A percentile compares a stretch with the other conserved stretches of the same genome.
Evolutionary conservation across 2,797 vertebrate species (phyloP).

Genomic region (Pseudochirops cupreus): DNA sequence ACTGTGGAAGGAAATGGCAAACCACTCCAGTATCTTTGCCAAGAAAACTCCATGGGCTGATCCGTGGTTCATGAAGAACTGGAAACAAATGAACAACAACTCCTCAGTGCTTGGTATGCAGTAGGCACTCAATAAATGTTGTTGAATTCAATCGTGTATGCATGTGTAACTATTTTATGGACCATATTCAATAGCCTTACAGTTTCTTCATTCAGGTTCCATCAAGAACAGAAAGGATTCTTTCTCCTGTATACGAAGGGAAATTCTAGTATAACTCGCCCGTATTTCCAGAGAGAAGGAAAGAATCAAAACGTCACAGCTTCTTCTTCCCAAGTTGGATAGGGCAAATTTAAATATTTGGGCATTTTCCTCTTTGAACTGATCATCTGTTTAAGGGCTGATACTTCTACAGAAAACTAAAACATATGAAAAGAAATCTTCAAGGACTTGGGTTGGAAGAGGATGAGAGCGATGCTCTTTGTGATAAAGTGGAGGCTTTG

Average conservation of each 20-base stretch:
- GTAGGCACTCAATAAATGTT: too few relatives aligned
- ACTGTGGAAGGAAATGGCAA: not conserved
- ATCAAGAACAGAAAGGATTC: not conserved
- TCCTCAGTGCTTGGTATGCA: too few relatives aligned
- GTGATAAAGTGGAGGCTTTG: not conserved
- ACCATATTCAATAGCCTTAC: too few relatives aligned
- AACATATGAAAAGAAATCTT: constrained; percentile 46
- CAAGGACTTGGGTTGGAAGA: not conserved
- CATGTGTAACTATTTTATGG: too few relatives aligned
- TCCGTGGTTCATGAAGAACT: too few relatives aligned
- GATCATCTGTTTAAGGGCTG: constrained; percentile 72
- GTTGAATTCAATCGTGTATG: too few relatives aligned
- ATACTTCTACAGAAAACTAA: constrained; percentile 68
- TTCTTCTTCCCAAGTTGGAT: constrained; percentile 51
- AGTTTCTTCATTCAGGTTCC: not conserved
- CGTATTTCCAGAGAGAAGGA: not conserved
- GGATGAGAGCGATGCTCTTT: constrained; percentile 1
- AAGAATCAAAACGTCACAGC: not conserved
- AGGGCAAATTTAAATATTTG: constrained; percentile 70
- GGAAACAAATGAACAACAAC: too few relatives aligned
- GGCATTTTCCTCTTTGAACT: constrained; percentile 65
- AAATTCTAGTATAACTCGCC: not conserved
- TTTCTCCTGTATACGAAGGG: accelerated
- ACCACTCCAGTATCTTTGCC: not conserved
- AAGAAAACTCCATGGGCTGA: not conserved